These are phyloP conservation scores for Cervus canadensis DNA, from an alignment of 2,113 vertebrate species.

Conservation along the genomic window DNA sequence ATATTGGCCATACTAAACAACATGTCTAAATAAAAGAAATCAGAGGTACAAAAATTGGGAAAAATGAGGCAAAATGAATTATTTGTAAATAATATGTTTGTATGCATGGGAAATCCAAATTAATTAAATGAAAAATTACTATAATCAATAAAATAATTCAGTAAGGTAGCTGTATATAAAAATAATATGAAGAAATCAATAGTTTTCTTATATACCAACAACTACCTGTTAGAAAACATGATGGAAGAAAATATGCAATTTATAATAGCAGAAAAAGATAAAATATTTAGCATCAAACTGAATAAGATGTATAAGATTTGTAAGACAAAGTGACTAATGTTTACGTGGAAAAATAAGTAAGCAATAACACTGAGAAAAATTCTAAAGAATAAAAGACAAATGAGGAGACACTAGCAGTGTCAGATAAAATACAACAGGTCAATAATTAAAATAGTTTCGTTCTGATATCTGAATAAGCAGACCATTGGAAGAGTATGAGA, in stretches of 20 bases:
- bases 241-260: background rate
- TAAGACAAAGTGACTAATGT: background rate
- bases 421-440: constrained; percentile 6
- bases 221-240: background rate
- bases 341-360: constrained; percentile 15
- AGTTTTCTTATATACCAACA: background rate
- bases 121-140: background rate
- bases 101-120: background rate
- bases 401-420: background rate
- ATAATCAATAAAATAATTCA: background rate
- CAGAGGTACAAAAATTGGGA: background rate
- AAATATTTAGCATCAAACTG: background rate
- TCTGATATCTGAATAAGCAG: background rate
- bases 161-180: background rate
- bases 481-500: background rate
- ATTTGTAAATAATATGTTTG: background rate
- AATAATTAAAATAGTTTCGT: background rate
- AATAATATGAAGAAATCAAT: background rate
- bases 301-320: background rate
- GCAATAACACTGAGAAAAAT: background rate
- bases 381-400: background rate
- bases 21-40: background rate
- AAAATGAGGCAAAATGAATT: background rate
- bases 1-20: background rate
- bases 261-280: background rate